Evolutionary conservation across 1,140 invertebrate species (phyloP).

Genomic region (Apis dorsata): DNA sequence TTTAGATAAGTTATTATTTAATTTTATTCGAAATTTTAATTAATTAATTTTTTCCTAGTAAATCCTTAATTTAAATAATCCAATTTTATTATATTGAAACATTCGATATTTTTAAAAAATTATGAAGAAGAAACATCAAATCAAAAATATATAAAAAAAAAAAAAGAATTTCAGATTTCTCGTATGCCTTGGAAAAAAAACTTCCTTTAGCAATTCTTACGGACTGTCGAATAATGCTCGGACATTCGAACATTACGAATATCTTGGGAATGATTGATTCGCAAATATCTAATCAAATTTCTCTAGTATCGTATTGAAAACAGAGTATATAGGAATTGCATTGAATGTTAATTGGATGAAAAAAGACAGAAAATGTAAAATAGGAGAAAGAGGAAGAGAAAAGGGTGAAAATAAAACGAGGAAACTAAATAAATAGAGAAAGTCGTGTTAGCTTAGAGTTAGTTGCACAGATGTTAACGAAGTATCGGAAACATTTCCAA

Average conservation of each 20-base stretch:
- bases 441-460: slow-evolving; percentile 37
- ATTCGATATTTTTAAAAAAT: too few relatives aligned
- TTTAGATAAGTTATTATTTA: too few relatives aligned
- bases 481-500: slow-evolving; percentile 31
- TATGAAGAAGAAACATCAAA: too few relatives aligned
- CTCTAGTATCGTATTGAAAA: not conserved
- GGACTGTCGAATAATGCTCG: not conserved
- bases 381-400: not conserved
- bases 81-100: too few relatives aligned
- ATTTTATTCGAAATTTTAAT: too few relatives aligned
- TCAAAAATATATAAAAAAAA: too few relatives aligned
- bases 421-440: slow-evolving; percentile 35
- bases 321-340: not conserved
- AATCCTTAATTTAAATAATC: too few relatives aligned
- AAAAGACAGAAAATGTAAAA: not conserved
- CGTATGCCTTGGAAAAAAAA: too few relatives aligned
- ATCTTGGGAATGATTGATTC: not conserved
- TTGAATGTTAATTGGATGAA: slow-evolving; percentile 9
- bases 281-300: not conserved
- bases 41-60: too few relatives aligned
- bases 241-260: too few relatives aligned
- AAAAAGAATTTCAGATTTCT: too few relatives aligned
- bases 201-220: too few relatives aligned
- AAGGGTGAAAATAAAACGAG: not conserved
- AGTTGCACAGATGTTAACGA: slow-evolving; percentile 47